phyloP scores from a whole-genome alignment of 2,797 vertebrate genomes.

The Neosilurus hyrtlii region DNA sequence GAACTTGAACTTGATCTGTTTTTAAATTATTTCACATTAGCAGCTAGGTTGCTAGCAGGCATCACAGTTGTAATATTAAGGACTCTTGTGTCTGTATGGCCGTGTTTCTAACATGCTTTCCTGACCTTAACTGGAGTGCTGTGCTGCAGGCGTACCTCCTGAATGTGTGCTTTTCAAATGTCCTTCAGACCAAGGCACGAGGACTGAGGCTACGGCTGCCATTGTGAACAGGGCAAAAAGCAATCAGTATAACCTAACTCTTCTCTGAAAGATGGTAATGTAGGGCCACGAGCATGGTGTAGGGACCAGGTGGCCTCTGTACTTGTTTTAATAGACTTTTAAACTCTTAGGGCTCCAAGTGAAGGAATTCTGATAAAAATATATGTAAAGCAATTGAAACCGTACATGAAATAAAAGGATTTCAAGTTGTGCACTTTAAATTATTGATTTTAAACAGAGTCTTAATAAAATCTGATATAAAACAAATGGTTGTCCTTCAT shows the following conservation, averaged over 20 bases:
- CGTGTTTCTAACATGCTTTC: constrained; percentile 38
- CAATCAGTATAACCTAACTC: constrained; percentile 52
- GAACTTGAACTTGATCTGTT: neutral
- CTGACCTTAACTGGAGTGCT: constrained; percentile 38
- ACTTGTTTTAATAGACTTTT: constrained; percentile 40
- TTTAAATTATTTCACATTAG: neutral
- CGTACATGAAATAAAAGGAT: neutral
- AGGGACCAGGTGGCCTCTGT: constrained; percentile 38
- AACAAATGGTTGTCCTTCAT: neutral
- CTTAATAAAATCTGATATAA: neutral
- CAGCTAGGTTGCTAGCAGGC: constrained; percentile 12
- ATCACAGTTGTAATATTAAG: neutral
- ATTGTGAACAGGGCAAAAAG: constrained; percentile 48
- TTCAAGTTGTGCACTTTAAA: neutral
- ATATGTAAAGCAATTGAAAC: neutral
- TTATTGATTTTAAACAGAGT: neutral
- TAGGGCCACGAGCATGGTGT: constrained; percentile 26
- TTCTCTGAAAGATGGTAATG: constrained; percentile 52
- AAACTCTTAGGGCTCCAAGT: constrained; percentile 9
- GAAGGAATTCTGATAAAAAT: constrained; percentile 32
- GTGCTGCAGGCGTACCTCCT: constrained; percentile 40
- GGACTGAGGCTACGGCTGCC: constrained; percentile 21
- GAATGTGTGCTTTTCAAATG: constrained; percentile 54
- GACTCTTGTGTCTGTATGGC: neutral
- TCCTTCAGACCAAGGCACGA: constrained; percentile 47